These are phyloP conservation scores for Atta colombica DNA, from an alignment of 1,140 invertebrate genomes.

Conservation along the genomic window DNA sequence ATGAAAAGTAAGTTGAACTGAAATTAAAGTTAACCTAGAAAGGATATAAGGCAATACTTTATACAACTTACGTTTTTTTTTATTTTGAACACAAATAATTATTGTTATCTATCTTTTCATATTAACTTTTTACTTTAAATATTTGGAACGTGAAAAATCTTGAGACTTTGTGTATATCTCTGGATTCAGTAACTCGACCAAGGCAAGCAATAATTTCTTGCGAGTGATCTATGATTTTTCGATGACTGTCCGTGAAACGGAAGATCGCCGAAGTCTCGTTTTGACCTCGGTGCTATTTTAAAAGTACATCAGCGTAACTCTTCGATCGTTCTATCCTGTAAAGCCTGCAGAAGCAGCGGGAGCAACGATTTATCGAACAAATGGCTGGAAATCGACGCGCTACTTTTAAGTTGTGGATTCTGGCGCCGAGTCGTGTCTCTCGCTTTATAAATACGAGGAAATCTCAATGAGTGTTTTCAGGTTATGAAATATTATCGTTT, in stretches of 20 bases:
- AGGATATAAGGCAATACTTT: neutral
- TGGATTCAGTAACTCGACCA: neutral
- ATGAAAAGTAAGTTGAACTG: no score
- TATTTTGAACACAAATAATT: neutral
- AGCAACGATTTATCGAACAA: slow-evolving; percentile 64
- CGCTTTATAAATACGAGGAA: slow-evolving; percentile 43
- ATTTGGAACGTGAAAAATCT: neutral
- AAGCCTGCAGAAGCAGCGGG: neutral
- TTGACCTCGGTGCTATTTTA: slow-evolving; percentile 83
- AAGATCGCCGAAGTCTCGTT: slow-evolving; percentile 45
- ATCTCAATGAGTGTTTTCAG: neutral
- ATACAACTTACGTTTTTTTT: neutral
- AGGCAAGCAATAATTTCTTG: neutral
- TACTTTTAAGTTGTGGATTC: slow-evolving; percentile 51
- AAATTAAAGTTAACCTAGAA: no score
- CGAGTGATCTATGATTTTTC: slow-evolving; percentile 23
- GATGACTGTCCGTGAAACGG: slow-evolving; percentile 40
- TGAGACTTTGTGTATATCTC: slow-evolving; percentile 13
- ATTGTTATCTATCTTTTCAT: neutral
- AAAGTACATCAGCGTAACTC: slow-evolving; percentile 64
- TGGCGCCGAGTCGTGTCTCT: neutral
- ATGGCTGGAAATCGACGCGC: slow-evolving; percentile 38
- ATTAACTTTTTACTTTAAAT: neutral
- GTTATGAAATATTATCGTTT: neutral
- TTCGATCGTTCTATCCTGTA: slow-evolving; percentile 54